A percentile compares a stretch with the other conserved stretches of the same genome.
phyloP scores from a whole-genome alignment of 2,888 invertebrate genomes.

The Campopleginae sp. region DNA sequence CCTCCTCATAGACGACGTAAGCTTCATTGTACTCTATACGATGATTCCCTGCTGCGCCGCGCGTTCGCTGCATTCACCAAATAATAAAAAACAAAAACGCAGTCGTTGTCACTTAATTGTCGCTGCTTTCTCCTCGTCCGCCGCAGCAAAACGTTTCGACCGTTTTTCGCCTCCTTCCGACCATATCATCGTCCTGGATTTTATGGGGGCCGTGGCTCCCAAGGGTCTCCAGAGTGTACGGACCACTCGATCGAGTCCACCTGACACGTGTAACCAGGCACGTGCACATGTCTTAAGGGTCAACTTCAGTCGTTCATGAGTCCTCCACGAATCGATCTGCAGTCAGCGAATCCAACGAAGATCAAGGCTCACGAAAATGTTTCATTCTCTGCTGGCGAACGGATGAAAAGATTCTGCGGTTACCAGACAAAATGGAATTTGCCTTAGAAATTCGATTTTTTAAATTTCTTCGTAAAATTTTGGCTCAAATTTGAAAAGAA shows the following conservation, averaged over 20 bases:
- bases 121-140: not conserved
- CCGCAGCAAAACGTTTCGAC: not conserved
- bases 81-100: not conserved
- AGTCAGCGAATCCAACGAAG: not conserved
- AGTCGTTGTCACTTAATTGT: not conserved
- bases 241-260: not conserved
- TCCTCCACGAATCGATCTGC: not conserved
- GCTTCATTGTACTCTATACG: not conserved
- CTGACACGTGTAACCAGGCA: conserved; percentile 17
- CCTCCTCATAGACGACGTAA: not conserved
- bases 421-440: not conserved
- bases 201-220: conserved; percentile 18
- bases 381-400: no score
- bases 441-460: not conserved
- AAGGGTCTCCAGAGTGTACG: not conserved
- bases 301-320: not conserved
- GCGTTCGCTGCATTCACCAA: not conserved
- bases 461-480: not conserved
- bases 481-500: not conserved
- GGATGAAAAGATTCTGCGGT: no score
- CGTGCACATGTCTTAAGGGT: not conserved
- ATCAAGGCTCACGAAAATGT: no score
- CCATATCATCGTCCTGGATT: not conserved
- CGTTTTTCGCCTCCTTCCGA: not conserved
- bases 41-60: not conserved